Evolutionary conservation across 2,113 vertebrate species (phyloP), one percentile per base, ranked within the genome.

Genomic region (Equus quagga): DNA sequence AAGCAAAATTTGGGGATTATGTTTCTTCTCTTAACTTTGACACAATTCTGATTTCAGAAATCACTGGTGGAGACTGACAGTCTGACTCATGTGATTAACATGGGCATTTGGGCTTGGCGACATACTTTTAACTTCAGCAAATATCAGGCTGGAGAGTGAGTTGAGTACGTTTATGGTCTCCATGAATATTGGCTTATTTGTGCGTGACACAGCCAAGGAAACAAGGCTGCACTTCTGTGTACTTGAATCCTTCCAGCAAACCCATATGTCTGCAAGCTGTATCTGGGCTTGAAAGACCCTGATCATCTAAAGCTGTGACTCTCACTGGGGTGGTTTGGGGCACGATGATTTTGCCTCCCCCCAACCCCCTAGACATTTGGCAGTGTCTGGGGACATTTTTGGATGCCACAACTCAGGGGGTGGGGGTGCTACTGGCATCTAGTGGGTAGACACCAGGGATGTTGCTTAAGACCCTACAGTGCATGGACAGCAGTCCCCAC

Each of bases 201-300:
- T 58, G 24, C 1, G 5, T 8, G 8, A 21, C 5, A 2, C 19
- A 56, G 64, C 18, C 58, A 8, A 26, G 13, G 26, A 60, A 65
- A 36, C 46, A 33, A 56, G 82, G 62, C 72, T 80, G 21, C 1
- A n/a, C 28, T 31, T 78, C 31, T 44, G 28, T 64, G 64, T 12
- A 26, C 41, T 26, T 51, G 41, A 58, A 36, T 41, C 51, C 21
- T 62, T 58, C 41, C 62, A 2, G 23, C 10, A 28, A n/a, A 54
- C 5, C 2, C 0, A 5, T 36, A 23, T 5, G 17, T 31, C 33
- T 23, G 4, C 26, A 36, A 3, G 1, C 41, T 12, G 4, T 0
- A 24, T 33, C 26, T 69, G 54, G 41, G 15, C 75, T n/a, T 49
- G 60, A 33, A 67, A 65, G 8, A n/a, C 31, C 13, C 12, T 62